Evolutionary conservation across 2,888 invertebrate species (phyloP), one percentile per base, ranked within the genome.

Genomic region (Agrenia bidenticulata): DNA sequence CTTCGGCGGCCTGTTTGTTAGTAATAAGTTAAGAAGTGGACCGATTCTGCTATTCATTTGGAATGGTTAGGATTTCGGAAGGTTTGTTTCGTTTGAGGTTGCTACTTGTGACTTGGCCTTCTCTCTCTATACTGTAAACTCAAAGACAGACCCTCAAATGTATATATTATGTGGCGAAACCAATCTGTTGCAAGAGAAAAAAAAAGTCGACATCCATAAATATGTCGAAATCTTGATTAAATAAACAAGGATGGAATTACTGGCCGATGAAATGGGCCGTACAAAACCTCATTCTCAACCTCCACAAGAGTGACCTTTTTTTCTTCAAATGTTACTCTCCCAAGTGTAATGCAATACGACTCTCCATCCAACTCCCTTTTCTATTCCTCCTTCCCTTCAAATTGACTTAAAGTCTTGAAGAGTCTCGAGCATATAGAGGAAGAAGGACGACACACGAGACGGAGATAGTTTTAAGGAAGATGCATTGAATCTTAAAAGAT

Each of bases 211-310:
- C 59, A 53, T 69, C 69, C 69, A 76, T 74, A 76, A 76, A 76
- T 76, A 76, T 76, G 75, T 76, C 73, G 69, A 74, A 74, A 74
- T 73, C 72, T 71, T 76, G 75, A 76, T 76, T 76, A 76, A 76
- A 76, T 76, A 76, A 74, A 74, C 75, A 76, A 76, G 74, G 66
- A 63, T 61, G 68, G 72, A 76, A 74, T 76, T 74, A 75, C 74
- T 72, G 67, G 70, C 66, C 66, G 72, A 76, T 73, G 74, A 73
- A 76, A 76, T 76, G 75, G 74, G 73, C 73, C 75, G 73, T 76
- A 73, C 69, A 73, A 72, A 68, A 66, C 41, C 72, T 73, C 68
- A 71, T 72, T 58, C 49, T 58, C 45, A 51, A 51, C 51, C 51
- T 45, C 15, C 45, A 19, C 45, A 19, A 17, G 45, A 15, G 9